Base-by-base conservation (phyloP, 2,797 vertebrate genomes). In the Hybognathus amarus region DNA sequence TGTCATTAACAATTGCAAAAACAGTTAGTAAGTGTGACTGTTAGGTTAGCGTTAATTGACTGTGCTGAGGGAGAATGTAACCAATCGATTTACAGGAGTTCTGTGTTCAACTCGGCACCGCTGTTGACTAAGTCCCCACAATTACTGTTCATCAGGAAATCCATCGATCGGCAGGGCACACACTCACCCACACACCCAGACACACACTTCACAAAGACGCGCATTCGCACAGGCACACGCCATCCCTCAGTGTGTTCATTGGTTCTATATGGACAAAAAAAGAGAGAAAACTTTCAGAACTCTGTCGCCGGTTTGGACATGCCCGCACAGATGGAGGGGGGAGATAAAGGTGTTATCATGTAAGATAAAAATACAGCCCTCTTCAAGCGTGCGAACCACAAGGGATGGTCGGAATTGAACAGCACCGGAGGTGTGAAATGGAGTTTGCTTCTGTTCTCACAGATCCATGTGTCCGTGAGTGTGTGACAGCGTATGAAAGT, bases 401-500 rank as follows among this genome's bases (percentile, higher is more conserved):
- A 92, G 94, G 92, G 94, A 94, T 89, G 86, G 88, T 89, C 89
- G 77, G 90, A 94, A 96, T 95, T 90, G 92, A 92, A 95, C 95
- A 96, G 94, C 93, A 93, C 89, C 69, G 70, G 90, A 95, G 90
- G 94, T 95, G 95, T 92, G 93, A 95, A 95, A 92, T 93, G 90
- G 92, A 92, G 90, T 93, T 94, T 93, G 92, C 77, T 86, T 85
- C 82, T 92, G 90, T 94, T 91, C 90, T 86, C 73, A 81, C 83
- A 83, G 85, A 87, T 88, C 77, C 42, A 6, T 22, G 83, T 47
- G 83, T 78, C 74, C 50, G 61, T 11, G 73, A 75, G 77, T 74
- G 56, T 74, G 84, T 69, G 89, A 89, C 87, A 80, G 89, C 87
- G 83, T 88, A 85, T 87, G 88, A 90, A 91, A 92, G 87, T 90